A percentile compares a stretch with the other conserved stretches of the same genome.
Conservation (phyloP, 2,888 invertebrate species). For the Tridacna gigas region DNA sequence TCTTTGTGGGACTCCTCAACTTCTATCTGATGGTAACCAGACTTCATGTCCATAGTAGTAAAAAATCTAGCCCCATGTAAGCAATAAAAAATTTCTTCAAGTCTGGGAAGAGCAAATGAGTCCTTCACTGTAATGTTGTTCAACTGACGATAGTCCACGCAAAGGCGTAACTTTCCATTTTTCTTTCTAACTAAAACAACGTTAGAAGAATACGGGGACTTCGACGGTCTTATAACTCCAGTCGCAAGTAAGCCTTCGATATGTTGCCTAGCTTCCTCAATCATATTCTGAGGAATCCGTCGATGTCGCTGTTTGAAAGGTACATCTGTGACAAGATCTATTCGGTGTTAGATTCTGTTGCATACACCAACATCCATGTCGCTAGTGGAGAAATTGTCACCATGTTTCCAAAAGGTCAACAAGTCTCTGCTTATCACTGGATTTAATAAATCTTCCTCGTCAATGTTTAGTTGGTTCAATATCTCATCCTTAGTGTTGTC, state of each 20-base stretch:
- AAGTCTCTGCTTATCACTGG: not conserved
- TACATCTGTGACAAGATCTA: not conserved
- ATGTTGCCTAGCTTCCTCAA: constrained; percentile 14
- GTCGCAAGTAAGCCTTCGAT: not conserved
- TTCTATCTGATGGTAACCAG: constrained; percentile 17
- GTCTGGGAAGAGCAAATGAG: constrained; percentile 1
- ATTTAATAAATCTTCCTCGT: not conserved
- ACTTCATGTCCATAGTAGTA: constrained; percentile 21
- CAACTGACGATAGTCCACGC: constrained; percentile 4
- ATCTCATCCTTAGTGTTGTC: not conserved
- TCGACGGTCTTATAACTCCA: constrained; percentile 6
- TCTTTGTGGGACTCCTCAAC: constrained; percentile 10
- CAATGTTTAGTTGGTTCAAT: not conserved
- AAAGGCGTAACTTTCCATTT: not conserved
- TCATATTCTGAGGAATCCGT: constrained; percentile 12
- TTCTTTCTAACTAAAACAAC: constrained; percentile 19
- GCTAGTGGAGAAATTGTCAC: not conserved
- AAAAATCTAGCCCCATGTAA: constrained; percentile 1
- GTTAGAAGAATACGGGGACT: not conserved
- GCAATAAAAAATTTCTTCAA: constrained; percentile 7
- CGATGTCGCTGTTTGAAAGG: constrained; percentile 19
- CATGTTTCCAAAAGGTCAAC: constrained; percentile 2
- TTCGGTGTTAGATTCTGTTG: not conserved
- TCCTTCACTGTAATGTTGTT: constrained; percentile 8
- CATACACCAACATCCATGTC: constrained; percentile 10